Conservation (phyloP, 2,888 invertebrate species). For the Acanthosepion esculentum region DNA sequence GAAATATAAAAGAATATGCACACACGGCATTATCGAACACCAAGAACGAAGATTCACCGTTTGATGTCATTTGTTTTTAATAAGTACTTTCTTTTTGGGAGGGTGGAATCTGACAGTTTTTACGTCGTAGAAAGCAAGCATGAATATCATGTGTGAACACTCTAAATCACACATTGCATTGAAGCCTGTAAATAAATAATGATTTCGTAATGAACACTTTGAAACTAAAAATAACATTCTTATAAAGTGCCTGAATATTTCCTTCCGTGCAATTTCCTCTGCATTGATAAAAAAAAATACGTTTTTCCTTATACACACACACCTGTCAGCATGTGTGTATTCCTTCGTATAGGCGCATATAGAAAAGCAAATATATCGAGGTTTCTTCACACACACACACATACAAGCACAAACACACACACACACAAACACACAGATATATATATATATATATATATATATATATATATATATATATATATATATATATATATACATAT, state of each 20-base stretch:
- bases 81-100: too few relatives aligned
- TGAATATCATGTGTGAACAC: neutral
- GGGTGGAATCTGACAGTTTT: too few relatives aligned
- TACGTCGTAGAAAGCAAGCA: neutral
- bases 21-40: too few relatives aligned
- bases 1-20: too few relatives aligned
- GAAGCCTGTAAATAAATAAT: neutral
- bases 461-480: too few relatives aligned
- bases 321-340: neutral
- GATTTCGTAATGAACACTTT: neutral
- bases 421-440: neutral
- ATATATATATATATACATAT: too few relatives aligned
- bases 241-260: neutral
- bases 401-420: neutral
- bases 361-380: neutral
- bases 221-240: neutral
- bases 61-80: too few relatives aligned
- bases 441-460: too few relatives aligned
- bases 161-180: neutral
- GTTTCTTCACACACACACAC: neutral
- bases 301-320: neutral
- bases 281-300: neutral
- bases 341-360: neutral
- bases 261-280: neutral
- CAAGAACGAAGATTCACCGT: too few relatives aligned